Conservation (phyloP, 92 coral and sea anemone species). For the Porites cylindrica region DNA sequence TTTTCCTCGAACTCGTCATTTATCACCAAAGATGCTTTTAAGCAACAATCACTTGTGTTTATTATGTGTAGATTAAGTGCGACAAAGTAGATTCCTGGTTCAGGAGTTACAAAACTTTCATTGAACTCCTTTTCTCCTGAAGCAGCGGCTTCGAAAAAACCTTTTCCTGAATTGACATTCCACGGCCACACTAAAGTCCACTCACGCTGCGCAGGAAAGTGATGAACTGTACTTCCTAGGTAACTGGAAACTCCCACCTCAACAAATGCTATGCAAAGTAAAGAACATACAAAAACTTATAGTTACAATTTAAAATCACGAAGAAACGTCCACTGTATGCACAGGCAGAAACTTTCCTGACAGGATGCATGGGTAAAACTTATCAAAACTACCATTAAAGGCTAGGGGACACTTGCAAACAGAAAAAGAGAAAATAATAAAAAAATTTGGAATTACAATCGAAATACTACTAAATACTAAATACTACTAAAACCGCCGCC, state of each 20-base stretch:
- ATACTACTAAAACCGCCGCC: too few relatives aligned
- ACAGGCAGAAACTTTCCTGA: too few relatives aligned
- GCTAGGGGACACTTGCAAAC: too few relatives aligned
- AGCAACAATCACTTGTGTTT: background rate
- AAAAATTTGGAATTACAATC: too few relatives aligned
- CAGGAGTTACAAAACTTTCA: constrained; percentile 39
- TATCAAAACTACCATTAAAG: too few relatives aligned
- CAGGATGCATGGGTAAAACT: too few relatives aligned
- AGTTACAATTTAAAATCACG: too few relatives aligned
- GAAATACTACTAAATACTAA: too few relatives aligned
- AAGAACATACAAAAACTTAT: too few relatives aligned
- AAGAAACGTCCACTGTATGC: too few relatives aligned
- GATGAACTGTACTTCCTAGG: background rate
- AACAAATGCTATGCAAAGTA: constrained; percentile 1
- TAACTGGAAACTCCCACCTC: constrained; percentile 52
- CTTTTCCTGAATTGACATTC: background rate
- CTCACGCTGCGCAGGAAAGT: background rate
- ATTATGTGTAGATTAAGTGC: constrained; percentile 36
- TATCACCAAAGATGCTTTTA: constrained; percentile 50
- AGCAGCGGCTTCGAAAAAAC: constrained; percentile 6
- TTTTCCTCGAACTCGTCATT: constrained; percentile 41
- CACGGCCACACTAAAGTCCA: constrained; percentile 27
- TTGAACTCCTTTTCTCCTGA: constrained; percentile 19
- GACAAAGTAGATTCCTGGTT: constrained; percentile 49
- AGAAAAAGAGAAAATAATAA: too few relatives aligned